Evolutionary conservation across 2,888 invertebrate species (phyloP).

Genomic region (Antheraea yamamai): DNA sequence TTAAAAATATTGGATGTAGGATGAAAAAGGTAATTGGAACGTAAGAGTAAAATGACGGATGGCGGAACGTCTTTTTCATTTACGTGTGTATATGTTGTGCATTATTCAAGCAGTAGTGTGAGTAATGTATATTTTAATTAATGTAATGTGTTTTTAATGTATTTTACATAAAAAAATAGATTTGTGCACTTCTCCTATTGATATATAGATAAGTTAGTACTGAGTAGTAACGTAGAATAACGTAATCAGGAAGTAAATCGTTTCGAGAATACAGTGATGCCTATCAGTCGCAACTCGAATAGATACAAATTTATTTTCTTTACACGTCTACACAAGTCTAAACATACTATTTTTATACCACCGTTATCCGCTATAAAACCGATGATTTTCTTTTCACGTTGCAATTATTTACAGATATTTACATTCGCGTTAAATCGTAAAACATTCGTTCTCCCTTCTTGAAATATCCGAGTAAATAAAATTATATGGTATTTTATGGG

Average conservation of each 20-base stretch:
- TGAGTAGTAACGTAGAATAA: neutral
- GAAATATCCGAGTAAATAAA: neutral
- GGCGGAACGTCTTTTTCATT: too few species aligned
- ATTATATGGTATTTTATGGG: too few species aligned
- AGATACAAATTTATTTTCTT: conserved; percentile 22
- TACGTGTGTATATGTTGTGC: too few species aligned
- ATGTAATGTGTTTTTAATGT: too few species aligned
- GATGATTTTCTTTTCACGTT: conserved; percentile 17
- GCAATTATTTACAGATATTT: conserved; percentile 19
- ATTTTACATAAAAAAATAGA: too few species aligned
- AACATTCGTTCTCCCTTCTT: conserved; percentile 13
- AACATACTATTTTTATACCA: conserved; percentile 25
- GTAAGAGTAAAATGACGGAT: too few species aligned
- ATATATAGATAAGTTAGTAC: too few species aligned
- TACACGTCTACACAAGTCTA: conserved; percentile 18
- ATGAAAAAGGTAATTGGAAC: too few species aligned
- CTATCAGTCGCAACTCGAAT: conserved; percentile 15
- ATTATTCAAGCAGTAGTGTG: too few species aligned
- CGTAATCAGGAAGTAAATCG: conserved; percentile 2
- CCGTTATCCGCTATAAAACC: conserved; percentile 24
- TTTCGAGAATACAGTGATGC: neutral
- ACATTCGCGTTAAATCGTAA: conserved; percentile 12
- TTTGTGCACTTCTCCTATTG: too few species aligned
- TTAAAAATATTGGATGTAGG: too few species aligned
- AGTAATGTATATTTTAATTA: too few species aligned